phyloP scores from a whole-genome alignment of 2,113 vertebrate species.

The Cettia cetti region DNA sequence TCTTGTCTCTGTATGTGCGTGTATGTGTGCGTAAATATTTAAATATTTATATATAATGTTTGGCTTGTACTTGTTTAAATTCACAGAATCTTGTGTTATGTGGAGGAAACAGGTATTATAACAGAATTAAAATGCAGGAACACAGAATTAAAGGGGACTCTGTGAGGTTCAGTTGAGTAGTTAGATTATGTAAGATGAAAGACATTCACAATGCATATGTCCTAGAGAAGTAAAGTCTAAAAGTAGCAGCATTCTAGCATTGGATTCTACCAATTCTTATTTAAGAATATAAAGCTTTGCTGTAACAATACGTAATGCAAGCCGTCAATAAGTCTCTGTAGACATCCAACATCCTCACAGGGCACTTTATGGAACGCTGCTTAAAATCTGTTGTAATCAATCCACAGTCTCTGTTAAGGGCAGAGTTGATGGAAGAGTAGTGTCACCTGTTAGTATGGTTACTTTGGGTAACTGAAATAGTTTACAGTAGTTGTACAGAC shows the following conservation, averaged over 20 bases:
- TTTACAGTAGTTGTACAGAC: not conserved
- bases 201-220: not conserved
- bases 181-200: not conserved
- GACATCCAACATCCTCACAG: not conserved
- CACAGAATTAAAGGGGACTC: not conserved
- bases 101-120: not conserved
- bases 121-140: not conserved
- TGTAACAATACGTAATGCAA: not conserved
- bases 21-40: not conserved
- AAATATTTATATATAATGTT: not conserved
- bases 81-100: not conserved
- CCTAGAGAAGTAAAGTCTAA: not conserved
- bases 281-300: not conserved
- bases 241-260: not conserved
- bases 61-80: conserved; percentile 36
- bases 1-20: not conserved
- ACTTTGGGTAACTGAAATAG: not conserved
- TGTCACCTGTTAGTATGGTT: not conserved
- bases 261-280: no score
- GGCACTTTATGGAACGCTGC: not conserved
- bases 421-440: not conserved
- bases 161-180: not conserved
- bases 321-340: not conserved
- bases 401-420: not conserved
- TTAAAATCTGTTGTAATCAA: not conserved